These are phyloP conservation scores for Herminia tarsipennalis DNA, from an alignment of 2,888 invertebrate genomes.

Conservation along the genomic window DNA sequence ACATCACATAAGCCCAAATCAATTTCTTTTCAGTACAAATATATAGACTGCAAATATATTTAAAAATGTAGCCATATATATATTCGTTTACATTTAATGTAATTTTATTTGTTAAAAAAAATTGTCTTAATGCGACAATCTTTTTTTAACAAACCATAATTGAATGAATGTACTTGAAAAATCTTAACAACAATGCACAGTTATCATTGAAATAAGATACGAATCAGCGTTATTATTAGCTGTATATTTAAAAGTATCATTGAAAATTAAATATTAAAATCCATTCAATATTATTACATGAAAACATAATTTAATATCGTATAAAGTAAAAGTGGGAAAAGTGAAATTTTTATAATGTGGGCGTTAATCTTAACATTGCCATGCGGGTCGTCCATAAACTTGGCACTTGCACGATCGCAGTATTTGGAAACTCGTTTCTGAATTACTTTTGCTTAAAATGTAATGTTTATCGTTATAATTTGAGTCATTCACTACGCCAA, in stretches of 20 bases:
- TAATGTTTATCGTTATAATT: slow-evolving; percentile 42
- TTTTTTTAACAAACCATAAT: too few relatives aligned
- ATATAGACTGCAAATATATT: too few relatives aligned
- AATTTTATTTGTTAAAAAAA: too few relatives aligned
- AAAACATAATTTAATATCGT: slow-evolving; percentile 42
- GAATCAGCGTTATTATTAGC: too few relatives aligned
- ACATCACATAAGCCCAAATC: too few relatives aligned
- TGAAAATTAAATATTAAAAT: slow-evolving; percentile 13
- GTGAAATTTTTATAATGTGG: slow-evolving; percentile 79
- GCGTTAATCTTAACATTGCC: slow-evolving; percentile 68
- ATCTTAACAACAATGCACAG: too few relatives aligned
- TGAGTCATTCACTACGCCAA: slow-evolving; percentile 20
- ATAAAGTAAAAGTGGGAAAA: slow-evolving; percentile 78
- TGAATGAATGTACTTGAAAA: too few relatives aligned
- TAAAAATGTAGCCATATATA: too few relatives aligned
- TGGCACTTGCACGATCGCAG: slow-evolving; percentile 49
- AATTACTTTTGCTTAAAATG: slow-evolving; percentile 50
- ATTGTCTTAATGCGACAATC: too few relatives aligned
- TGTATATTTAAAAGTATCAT: background rate
- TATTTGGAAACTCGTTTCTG: slow-evolving; percentile 62
- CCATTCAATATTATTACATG: slow-evolving; percentile 16
- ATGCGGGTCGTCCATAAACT: slow-evolving; percentile 74
- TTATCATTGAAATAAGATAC: too few relatives aligned
- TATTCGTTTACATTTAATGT: too few relatives aligned
- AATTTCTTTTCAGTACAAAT: too few relatives aligned